These are phyloP conservation scores for Peromyscus polionotus DNA, from an alignment of 2,113 vertebrate species.

Conservation along the genomic window DNA sequence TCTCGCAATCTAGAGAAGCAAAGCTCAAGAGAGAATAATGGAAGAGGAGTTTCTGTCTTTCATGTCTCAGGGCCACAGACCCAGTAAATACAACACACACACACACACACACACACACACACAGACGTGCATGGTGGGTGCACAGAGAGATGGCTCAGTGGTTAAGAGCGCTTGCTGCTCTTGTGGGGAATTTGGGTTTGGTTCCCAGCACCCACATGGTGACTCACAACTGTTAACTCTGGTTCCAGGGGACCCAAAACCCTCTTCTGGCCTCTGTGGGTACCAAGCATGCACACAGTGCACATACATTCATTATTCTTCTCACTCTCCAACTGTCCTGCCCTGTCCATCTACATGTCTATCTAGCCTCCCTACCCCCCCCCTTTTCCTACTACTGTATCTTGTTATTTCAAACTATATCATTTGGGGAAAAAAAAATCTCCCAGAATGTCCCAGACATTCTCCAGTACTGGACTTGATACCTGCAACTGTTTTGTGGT, in stretches of 20 bases:
- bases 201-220: neutral
- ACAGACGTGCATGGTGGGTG: neutral
- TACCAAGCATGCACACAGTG: neutral
- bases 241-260: neutral
- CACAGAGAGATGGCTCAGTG: neutral
- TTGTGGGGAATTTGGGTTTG: neutral
- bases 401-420: neutral
- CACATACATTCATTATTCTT: neutral
- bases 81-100: neutral
- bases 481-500: neutral
- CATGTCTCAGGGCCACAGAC: too few relatives aligned
- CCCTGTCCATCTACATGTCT: neutral
- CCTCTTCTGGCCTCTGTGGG: neutral
- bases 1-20: neutral
- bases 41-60: neutral
- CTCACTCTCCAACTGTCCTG: neutral
- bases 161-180: neutral
- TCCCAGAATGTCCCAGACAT: neutral
- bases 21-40: neutral
- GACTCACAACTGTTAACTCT: neutral
- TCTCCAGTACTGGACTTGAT: neutral
- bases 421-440: neutral
- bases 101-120: neutral
- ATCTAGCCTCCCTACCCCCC: neutral
- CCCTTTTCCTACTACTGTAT: neutral